phyloP scores from a whole-genome alignment of 2,113 vertebrate species.

The Grus americana region DNA sequence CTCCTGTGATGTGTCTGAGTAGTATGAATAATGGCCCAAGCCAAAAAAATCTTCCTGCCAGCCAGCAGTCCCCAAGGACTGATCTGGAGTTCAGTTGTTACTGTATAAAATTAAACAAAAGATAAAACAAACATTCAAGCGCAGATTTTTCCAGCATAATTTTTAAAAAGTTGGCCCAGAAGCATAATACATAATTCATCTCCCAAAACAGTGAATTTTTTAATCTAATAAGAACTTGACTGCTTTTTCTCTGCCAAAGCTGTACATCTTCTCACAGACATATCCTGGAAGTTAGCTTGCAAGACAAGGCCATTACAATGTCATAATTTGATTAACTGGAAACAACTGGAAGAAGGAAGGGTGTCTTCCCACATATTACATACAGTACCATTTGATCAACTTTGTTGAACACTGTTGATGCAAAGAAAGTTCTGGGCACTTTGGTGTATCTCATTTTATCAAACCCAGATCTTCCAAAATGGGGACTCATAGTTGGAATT shows the following conservation, averaged over 20 bases:
- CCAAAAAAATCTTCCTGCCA: slow-evolving; percentile 1
- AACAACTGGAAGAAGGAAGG: background rate
- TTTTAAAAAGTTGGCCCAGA: background rate
- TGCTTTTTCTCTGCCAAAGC: slow-evolving; percentile 22
- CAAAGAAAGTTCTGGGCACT: background rate
- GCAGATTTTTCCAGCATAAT: slow-evolving; percentile 15
- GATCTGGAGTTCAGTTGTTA: background rate
- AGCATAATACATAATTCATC: slow-evolving; percentile 39
- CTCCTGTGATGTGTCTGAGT: background rate
- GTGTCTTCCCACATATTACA: background rate
- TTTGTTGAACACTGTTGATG: background rate
- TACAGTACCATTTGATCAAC: background rate
- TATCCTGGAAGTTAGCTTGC: background rate
- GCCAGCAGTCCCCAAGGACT: background rate
- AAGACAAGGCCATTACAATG: background rate
- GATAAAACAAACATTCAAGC: slow-evolving; percentile 35
- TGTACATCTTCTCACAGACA: background rate
- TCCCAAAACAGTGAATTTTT: slow-evolving; percentile 22
- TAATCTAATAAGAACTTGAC: background rate
- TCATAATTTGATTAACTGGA: background rate
- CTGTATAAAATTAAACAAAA: slow-evolving; percentile 23
- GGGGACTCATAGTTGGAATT: background rate
- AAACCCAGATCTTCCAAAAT: background rate
- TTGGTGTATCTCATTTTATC: background rate
- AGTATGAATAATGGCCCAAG: background rate